Percentiles rank a stretch among this genome's conserved stretches.
Evolutionary conservation across 2,888 invertebrate genomes (phyloP).

Genomic region (Amphipoea lucens): DNA sequence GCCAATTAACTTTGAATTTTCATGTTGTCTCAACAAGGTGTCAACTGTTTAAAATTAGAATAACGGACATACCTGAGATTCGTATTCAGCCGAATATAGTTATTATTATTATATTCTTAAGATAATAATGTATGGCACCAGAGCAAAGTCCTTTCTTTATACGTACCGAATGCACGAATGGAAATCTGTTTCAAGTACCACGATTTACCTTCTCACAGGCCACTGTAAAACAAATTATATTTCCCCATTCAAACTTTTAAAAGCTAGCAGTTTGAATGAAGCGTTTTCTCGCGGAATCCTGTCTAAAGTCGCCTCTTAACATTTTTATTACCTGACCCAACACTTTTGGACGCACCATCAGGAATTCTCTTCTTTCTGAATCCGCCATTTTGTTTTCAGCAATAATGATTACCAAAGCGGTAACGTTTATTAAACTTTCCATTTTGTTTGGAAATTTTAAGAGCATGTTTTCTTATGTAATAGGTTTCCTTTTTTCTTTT

Average conservation of each 20-base stretch:
- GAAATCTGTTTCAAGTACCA: not conserved
- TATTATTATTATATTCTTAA: not conserved
- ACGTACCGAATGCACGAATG: not conserved
- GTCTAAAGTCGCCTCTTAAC: constrained; percentile 60
- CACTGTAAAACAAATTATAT: constrained; percentile 26
- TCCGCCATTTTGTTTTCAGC: constrained; percentile 61
- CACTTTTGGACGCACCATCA: constrained; percentile 55
- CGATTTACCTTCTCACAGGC: not conserved
- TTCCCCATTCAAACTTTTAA: constrained; percentile 19
- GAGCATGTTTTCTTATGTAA: constrained; percentile 55
- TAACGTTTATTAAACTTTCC: constrained; percentile 65
- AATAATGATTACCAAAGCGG: constrained; percentile 66
- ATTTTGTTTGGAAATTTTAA: constrained; percentile 56
- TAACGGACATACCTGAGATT: too few relatives aligned
- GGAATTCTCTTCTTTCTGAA: constrained; percentile 59
- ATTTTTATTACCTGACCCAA: constrained; percentile 67
- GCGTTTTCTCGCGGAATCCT: constrained; percentile 64
- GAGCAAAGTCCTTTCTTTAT: not conserved
- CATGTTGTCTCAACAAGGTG: too few relatives aligned
- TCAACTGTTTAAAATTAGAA: too few relatives aligned
- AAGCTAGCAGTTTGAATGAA: constrained; percentile 47
- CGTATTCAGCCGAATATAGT: not conserved
- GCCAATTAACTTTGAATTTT: not conserved
- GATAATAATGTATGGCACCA: not conserved
- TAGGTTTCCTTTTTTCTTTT: constrained; percentile 49